Base-by-base conservation (phyloP, 2,888 invertebrate genomes). In the Linnaemya vulpina region DNA sequence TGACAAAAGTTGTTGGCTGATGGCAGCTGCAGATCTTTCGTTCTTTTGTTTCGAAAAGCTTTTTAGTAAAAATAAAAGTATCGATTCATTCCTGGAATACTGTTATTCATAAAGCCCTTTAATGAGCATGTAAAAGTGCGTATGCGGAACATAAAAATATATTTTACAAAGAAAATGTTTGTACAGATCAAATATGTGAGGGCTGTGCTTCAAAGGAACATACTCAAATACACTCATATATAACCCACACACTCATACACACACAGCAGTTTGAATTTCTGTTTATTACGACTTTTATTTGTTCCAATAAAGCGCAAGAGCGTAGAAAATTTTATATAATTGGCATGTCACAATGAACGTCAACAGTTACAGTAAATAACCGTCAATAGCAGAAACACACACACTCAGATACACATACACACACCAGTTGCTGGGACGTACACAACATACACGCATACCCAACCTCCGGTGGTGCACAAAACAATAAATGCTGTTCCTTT, bases 361-460 rank as follows among this genome's bases (percentile, higher is more conserved):
- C 81, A 82, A 82, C 75, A 82, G 63, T 58, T 63, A 43, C 63
- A 76, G 63, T 68, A 82, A 82, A 82, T 63, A 82, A 70, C 46
- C 63, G 25, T 82, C 68, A 81, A 81, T 43, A 63, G 62, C 40
- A 63, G 15, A 63, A 7, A 17, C 49, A 20, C 13, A 20, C 40
- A 38, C 30, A 46, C 30, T 38, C 13, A 71, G 13, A n/a, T n/a
- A n/a, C n/a, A n/a, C n/a, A n/a, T n/a, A n/a, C n/a, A n/a, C n/a
- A n/a, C n/a, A n/a, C n/a, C n/a, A n/a, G n/a, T n/a, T 30, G 30
- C 30, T 3, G 30, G 7, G 17, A 77, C 10, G 20, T n/a, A 25
- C 20, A 46, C 20, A 46, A 20, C 13, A 22, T 51, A 51, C 22
- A 51, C 8, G 20, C 10, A 68, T 2, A 46, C 38, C 22, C n/a